Evolutionary conservation across 2,113 vertebrate species (phyloP).

Genomic region (Collichthys lucidus): DNA sequence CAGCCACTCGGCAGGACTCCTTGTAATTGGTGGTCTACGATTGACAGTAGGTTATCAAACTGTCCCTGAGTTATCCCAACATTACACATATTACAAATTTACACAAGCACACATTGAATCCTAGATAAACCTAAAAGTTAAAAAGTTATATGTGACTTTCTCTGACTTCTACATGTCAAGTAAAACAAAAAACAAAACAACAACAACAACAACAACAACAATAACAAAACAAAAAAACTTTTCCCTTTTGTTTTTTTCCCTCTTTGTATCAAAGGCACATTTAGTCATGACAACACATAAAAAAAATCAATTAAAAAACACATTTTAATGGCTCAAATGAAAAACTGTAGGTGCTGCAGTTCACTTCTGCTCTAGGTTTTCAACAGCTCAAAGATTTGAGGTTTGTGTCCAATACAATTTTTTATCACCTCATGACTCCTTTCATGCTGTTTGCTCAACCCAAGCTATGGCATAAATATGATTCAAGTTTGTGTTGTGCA

Average conservation of each 20-base stretch:
- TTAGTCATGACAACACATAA: neutral
- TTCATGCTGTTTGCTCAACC: neutral
- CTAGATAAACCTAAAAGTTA: neutral
- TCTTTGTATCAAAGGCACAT: neutral
- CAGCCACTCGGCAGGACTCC: too few species aligned
- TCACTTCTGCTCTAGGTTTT: neutral
- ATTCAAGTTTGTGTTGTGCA: conserved; percentile 20
- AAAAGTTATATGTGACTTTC: neutral
- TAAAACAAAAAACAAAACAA: too few species aligned
- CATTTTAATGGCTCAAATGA: neutral
- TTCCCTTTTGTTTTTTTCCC: neutral
- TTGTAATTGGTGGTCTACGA: too few species aligned
- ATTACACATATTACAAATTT: too few species aligned
- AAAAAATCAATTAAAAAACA: neutral
- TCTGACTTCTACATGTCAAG: neutral
- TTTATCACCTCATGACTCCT: neutral
- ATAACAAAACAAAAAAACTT: neutral
- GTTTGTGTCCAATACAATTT: neutral
- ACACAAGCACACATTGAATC: too few species aligned
- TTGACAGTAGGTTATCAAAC: too few species aligned
- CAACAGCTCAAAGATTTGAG: neutral
- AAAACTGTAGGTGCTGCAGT: neutral
- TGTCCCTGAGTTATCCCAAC: too few species aligned
- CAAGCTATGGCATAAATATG: conserved; percentile 2
- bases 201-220: too few species aligned